Base-by-base conservation (phyloP, 2,888 invertebrate genomes). In the Alsophila aescularia region DNA sequence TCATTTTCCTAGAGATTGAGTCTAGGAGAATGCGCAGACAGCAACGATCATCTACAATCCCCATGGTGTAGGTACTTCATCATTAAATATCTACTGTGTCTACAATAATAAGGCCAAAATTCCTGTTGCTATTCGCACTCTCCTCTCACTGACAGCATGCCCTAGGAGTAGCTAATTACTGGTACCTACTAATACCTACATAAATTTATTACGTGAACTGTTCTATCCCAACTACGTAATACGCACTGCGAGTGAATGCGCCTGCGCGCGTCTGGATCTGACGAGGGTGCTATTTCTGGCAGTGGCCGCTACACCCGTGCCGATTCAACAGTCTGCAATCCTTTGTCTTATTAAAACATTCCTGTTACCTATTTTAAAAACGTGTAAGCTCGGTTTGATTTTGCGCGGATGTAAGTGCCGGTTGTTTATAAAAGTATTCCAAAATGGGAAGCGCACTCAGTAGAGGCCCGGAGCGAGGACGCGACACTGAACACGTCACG, bases 391-490 rank as follows among this genome's bases (percentile, higher is more conserved):
- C 72, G 60, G 71, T 72, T 69, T 68, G 67, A 69, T 70, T 72
- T 67, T 72, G 72, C 72, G 67, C 72, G 72, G 60, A 79, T 77
- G 77, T 73, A 79, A 78, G 75, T 78, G 72, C 72, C 68, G 48
- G 67, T 83, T 79, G 79, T 82, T 86, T 87, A 89, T 87, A 89
- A 89, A 87, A 87, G 84, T 81, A 77, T 81, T 78, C 86, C 85
- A 85, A 87, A 85, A 91, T 91, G 90, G 90, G 90, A 79, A 90
- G 78, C 71, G 70, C 80, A 65, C 67, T 87, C 88, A 90, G 90
- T 90, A 83, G 73, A 69, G 72, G 60, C 60, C 65, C 82, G 68
- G 69, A 80, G 58, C 75, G 75, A 69, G 77, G 67, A 70, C 75
- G 66, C 56, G 71, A 63, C 70, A 64, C 72, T 60, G 67, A 72